Evolutionary conservation across 2,797 vertebrate species (phyloP), one percentile per base, ranked within the genome.

Genomic region (Linurgus olivaceus): DNA sequence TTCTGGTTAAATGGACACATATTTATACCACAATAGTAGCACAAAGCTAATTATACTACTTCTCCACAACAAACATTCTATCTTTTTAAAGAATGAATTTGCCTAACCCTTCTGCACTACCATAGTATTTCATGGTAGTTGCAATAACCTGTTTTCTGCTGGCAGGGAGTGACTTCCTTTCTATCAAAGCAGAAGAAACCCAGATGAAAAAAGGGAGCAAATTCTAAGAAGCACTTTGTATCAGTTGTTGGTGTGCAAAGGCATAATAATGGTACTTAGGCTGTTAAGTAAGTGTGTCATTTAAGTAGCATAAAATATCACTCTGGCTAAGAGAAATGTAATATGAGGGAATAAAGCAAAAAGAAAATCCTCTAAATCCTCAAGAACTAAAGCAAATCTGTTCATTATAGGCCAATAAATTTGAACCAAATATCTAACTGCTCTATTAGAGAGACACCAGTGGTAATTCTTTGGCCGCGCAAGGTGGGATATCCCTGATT

Each of bases 341-440:
- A n/a, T 71, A 79, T 31, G 10, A 35, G 42, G 14, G 37, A 91
- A 83, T 77, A 82, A 93, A 94, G 59, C 12, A 80, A 94, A 82
- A 82, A 9, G 28, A 73, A 94, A 82, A 71, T 74, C 48, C 42
- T 80, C 33, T 85, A 96, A 95, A 93, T 74, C 74, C 38, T 87
- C 45, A 74, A 40, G 50, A 95, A 82, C 5, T 79, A 57, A 78
- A 74, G 20, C 7, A 92, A 91, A 89, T 73, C 26, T 31, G 5
- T 79, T 92, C 48, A 79, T 84, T 93, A 65, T 54, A 80, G 82
- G 54, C 35, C 37, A 89, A 61, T 87, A 89, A 63, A 87, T 67
- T 89, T 85, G 59, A 94, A 79, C 19, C 29, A 82, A 38, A 85
- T 79, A 82, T 38, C 17, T 67, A 79, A 93, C 40, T 87, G 17